Conservation (phyloP, 2,797 vertebrate species). For the Cyprinodon diabolis region DNA sequence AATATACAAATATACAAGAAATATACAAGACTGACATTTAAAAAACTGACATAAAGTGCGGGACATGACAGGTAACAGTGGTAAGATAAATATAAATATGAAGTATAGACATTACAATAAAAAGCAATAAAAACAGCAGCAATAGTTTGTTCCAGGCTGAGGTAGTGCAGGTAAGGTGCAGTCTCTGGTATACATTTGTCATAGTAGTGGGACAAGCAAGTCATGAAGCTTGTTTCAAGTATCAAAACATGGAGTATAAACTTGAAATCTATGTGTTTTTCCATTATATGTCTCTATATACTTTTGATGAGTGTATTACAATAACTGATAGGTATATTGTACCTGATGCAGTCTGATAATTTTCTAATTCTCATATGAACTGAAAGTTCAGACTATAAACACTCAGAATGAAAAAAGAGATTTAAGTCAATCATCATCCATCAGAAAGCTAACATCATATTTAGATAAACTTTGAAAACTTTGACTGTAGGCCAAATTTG, state of each 20-base stretch:
- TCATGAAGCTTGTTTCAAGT: constrained; percentile 10
- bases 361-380: too few relatives aligned
- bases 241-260: neutral
- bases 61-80: too few relatives aligned
- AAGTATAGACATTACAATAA: too few relatives aligned
- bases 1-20: too few relatives aligned
- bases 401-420: neutral
- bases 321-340: neutral
- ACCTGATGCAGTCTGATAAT: neutral
- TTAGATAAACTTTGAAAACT: too few relatives aligned
- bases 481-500: neutral
- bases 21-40: too few relatives aligned
- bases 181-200: too few relatives aligned
- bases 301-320: neutral
- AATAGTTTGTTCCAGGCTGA: too few relatives aligned
- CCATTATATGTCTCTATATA: neutral
- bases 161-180: too few relatives aligned
- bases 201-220: constrained; percentile 2
- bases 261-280: neutral
- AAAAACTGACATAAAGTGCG: too few relatives aligned
- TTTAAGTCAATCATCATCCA: neutral
- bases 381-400: neutral
- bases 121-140: too few relatives aligned
- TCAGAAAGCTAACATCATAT: neutral
- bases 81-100: too few relatives aligned